Conservation (phyloP, 64 coral and sea anemone genomes). For the Dendrophyllia cribrosa region DNA sequence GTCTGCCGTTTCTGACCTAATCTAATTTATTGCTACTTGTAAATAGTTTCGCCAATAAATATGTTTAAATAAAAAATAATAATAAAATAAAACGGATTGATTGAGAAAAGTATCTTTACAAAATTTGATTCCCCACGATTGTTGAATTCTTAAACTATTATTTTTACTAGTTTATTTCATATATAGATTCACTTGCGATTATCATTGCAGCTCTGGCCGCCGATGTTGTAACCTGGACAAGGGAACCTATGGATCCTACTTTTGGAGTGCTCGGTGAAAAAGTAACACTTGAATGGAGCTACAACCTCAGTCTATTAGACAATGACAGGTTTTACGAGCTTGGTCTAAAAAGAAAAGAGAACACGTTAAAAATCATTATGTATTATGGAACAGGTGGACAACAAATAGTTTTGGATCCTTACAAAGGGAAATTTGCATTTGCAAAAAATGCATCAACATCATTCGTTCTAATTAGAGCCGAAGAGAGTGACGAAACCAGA, state of each 20-base stretch:
- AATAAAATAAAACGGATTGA: too few relatives aligned
- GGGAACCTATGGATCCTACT: not conserved
- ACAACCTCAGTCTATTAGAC: not conserved
- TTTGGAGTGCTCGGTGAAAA: not conserved
- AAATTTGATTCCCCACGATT: too few relatives aligned
- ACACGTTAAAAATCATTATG: not conserved
- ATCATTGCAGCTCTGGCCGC: not conserved
- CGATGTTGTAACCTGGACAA: not conserved
- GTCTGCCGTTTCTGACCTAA: too few relatives aligned
- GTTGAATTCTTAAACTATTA: too few relatives aligned
- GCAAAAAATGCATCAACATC: not conserved
- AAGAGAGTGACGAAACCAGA: not conserved
- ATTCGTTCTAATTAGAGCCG: not conserved
- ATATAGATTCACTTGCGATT: too few relatives aligned
- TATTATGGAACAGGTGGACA: too few relatives aligned
- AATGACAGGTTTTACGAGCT: not conserved
- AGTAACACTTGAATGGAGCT: not conserved
- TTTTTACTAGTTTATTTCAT: too few relatives aligned
- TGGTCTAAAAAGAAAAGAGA: not conserved
- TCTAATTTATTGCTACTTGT: too few relatives aligned
- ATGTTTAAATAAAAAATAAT: too few relatives aligned
- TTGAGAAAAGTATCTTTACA: too few relatives aligned
- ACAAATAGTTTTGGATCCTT: not conserved
- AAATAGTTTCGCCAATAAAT: too few relatives aligned
- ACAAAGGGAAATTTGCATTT: not conserved